Percentiles rank a stretch among this genome's conserved stretches.
phyloP scores from a whole-genome alignment of 2,888 invertebrate species.

The Lasioglossum calceatum region DNA sequence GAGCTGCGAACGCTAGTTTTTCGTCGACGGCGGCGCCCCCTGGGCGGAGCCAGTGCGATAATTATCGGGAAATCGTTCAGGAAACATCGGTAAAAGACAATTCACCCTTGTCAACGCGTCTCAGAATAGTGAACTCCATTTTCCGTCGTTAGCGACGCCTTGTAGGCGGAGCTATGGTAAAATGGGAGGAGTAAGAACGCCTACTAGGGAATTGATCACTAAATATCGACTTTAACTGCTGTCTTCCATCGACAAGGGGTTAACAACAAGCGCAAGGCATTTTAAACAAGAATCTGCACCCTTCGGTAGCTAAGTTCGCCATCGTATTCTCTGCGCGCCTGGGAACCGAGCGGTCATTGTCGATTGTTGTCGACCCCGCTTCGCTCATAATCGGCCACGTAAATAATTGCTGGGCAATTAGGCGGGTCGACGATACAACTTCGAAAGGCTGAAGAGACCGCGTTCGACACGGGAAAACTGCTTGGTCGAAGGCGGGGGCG shows the following conservation, averaged over 20 bases:
- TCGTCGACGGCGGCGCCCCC: background rate
- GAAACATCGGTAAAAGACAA: no score
- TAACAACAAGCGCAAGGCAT: background rate
- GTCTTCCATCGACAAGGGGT: no score
- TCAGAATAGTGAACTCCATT: background rate
- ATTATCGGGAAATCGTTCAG: no score
- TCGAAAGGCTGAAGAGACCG: background rate
- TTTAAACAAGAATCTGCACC: background rate
- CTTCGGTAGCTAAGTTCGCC: background rate
- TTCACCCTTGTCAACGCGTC: no score
- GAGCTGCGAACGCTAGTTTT: background rate
- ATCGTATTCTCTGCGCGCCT: slow-evolving; percentile 3
- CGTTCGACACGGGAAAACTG: background rate
- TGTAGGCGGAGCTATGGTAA: background rate
- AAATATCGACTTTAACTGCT: no score
- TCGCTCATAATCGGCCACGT: slow-evolving; percentile 28
- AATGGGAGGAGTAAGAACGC: background rate
- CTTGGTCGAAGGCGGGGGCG: background rate
- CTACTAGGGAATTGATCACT: no score
- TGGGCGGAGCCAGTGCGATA: background rate
- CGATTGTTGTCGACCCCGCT: slow-evolving; percentile 54
- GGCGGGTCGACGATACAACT: background rate
- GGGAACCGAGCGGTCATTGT: slow-evolving; percentile 56
- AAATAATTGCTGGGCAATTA: slow-evolving; percentile 34
- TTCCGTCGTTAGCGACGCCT: background rate